Evolutionary conservation across 2,888 invertebrate species (phyloP).

Genomic region (Leptinotarsa rubiginosa): DNA sequence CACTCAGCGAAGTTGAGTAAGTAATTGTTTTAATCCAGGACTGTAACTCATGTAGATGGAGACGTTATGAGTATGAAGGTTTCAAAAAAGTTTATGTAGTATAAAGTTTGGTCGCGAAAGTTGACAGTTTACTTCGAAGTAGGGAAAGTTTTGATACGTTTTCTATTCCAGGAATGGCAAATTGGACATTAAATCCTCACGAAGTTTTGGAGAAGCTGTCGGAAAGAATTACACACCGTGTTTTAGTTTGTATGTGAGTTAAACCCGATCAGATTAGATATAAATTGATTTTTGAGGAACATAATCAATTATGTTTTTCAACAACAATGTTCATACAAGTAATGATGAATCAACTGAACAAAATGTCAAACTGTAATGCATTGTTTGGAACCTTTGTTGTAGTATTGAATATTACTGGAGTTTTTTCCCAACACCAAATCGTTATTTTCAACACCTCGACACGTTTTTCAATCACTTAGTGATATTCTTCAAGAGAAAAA

Average conservation of each 20-base stretch:
- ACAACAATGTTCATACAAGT: too few relatives aligned
- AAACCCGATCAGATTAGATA: too few relatives aligned
- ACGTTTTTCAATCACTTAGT: too few relatives aligned
- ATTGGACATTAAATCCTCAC: conserved; percentile 5
- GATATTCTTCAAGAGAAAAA: too few relatives aligned
- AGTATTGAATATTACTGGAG: too few relatives aligned
- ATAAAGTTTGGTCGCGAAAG: neutral
- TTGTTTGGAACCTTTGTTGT: too few relatives aligned
- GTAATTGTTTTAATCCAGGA: neutral
- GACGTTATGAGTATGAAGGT: conserved; percentile 6
- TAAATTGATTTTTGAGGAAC: neutral
- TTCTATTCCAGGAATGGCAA: neutral
- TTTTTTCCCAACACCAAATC: too few relatives aligned
- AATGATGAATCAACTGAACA: too few relatives aligned
- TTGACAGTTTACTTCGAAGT: neutral
- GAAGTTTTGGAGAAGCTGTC: neutral
- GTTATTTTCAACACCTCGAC: too few relatives aligned
- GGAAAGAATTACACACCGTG: neutral
- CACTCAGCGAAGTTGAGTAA: neutral
- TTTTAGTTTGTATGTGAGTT: neutral
- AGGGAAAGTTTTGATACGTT: neutral
- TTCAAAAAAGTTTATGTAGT: neutral
- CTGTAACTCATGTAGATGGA: conserved; percentile 5
- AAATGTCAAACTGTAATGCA: too few relatives aligned
- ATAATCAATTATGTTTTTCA: too few relatives aligned